phyloP scores from a whole-genome alignment of 2,888 invertebrate genomes.

The Eristalinus aeneus region DNA sequence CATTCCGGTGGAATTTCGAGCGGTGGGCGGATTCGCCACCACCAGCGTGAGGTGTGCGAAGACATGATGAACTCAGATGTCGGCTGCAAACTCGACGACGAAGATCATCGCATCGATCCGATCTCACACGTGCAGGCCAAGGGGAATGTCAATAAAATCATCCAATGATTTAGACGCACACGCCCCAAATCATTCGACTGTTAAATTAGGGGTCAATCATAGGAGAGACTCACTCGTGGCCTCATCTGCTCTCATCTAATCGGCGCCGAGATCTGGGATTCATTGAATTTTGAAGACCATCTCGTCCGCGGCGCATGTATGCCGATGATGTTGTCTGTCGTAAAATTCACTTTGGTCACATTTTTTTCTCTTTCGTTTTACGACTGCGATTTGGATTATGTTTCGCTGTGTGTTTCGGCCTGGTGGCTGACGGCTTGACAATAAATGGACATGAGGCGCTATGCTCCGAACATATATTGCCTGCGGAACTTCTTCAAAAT shows the following conservation, averaged over 20 bases:
- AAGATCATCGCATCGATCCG: neutral
- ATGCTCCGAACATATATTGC: neutral
- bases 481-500: neutral
- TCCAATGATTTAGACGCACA: neutral
- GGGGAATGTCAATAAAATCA: neutral
- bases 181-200: neutral
- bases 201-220: neutral
- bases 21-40: too few species aligned
- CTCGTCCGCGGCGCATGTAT: neutral
- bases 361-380: neutral
- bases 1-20: neutral
- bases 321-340: neutral
- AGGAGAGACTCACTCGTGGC: neutral
- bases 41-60: too few species aligned
- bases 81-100: neutral
- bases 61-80: neutral
- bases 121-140: neutral
- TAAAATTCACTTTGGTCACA: neutral
- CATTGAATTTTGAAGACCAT: slow-evolving; percentile 39
- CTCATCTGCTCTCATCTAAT: neutral
- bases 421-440: neutral
- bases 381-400: neutral
- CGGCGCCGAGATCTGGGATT: neutral
- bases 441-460: neutral
- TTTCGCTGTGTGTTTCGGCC: neutral